Base-by-base conservation (phyloP, 2,797 vertebrate genomes). In the Anabacerthia variegaticeps region DNA sequence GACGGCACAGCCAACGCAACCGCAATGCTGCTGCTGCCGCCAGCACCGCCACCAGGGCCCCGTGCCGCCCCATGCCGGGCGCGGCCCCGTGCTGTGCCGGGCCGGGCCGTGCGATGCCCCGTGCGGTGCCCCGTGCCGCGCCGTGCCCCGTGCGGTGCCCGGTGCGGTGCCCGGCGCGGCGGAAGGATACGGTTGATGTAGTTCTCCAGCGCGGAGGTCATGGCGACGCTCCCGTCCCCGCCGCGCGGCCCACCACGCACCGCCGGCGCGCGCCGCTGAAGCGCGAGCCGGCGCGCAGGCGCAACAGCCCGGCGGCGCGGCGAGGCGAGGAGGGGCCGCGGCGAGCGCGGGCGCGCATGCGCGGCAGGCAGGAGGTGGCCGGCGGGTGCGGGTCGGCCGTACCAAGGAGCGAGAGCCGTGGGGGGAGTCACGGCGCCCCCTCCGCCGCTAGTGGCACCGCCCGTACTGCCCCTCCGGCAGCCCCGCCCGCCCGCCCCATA, bases 361-460 rank as follows among this genome's bases (percentile, higher is more conserved):
- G 43, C 43, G 43, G 18, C 18, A 19, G 43, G 43, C 18, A 43
- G 18, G 43, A 43, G 6, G n/a, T 0, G 9, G 58, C 6, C 0
- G 0, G 10, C 11, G 0, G 3, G 0, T 0, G 19, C 2, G 17
- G 3, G 9, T 2, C 66, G 66, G 46, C 39, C 28, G 78, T 61
- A 74, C 86, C 74, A 89, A 73, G n/a, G 30, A 19, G 34, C 2
- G 26, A 0, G 24, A 5, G 28, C 1, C 1, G 10, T 4, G 15
- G 32, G 41, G 55, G n/a, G 6, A 9, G 18, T 5, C 6, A 4
- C 1, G 0, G 1, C 9, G 11, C 8, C 20, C 39, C 17, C 46
- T 32, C 22, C 10, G 23, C 13, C 2, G 37, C 7, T 46, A 37
- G 5, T 76, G 82, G 93, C 20, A 23, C 43, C 18, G 6, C 20